Percentiles rank a stretch among this genome's conserved stretches.
These are phyloP conservation scores for Sorex araneus DNA, from an alignment of 2,113 vertebrate genomes.

Conservation along the genomic window DNA sequence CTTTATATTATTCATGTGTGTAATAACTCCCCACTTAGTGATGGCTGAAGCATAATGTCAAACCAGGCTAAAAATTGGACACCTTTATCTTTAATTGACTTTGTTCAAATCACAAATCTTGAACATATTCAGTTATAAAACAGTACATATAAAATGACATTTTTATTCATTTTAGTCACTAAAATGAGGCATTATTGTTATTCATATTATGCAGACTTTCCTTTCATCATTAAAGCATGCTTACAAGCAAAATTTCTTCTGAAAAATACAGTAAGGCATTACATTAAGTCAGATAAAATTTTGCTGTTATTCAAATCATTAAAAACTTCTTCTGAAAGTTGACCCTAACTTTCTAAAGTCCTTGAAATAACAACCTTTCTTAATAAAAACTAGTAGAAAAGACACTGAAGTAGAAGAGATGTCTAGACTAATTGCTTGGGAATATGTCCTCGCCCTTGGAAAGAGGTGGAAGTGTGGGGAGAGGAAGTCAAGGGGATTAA, in stretches of 20 bases:
- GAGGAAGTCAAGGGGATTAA: slow-evolving; percentile 54
- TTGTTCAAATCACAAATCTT: slow-evolving; percentile 57
- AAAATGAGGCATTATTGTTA: slow-evolving; percentile 10
- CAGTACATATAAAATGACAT: background rate
- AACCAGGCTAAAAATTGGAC: slow-evolving; percentile 36
- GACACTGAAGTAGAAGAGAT: slow-evolving; percentile 13
- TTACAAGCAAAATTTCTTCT: background rate
- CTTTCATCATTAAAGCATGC: slow-evolving; percentile 43
- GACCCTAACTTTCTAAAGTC: slow-evolving; percentile 14
- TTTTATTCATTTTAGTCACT: slow-evolving; percentile 50
- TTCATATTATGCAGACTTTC: slow-evolving; percentile 40
- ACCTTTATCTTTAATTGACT: background rate
- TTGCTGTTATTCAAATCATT: slow-evolving; percentile 62
- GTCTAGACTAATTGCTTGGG: slow-evolving; percentile 56
- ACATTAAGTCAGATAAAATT: slow-evolving; percentile 34
- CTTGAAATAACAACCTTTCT: slow-evolving; percentile 45
- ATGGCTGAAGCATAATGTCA: slow-evolving; percentile 49
- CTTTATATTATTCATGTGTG: background rate
- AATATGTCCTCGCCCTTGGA: slow-evolving; percentile 6
- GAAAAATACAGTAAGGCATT: slow-evolving; percentile 4
- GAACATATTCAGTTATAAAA: slow-evolving; percentile 15
- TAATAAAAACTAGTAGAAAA: slow-evolving; percentile 37
- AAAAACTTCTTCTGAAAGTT: slow-evolving; percentile 50
- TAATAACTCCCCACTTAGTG: background rate
- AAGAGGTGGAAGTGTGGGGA: background rate